These are phyloP conservation scores for Ophraella communa DNA, from an alignment of 2,888 invertebrate species.

Conservation along the genomic window DNA sequence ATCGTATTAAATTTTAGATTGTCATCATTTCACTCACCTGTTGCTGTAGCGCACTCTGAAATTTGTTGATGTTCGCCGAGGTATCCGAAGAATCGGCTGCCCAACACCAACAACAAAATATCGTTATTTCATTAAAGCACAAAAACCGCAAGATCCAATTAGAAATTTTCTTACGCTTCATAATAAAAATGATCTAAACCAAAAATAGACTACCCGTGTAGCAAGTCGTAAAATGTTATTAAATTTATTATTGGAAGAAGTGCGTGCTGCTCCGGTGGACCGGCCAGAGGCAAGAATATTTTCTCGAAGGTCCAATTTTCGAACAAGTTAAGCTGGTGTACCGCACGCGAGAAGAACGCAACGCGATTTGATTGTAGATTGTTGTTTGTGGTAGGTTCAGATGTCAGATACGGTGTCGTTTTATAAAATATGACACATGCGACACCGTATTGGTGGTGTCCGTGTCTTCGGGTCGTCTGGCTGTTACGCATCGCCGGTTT, in stretches of 20 bases:
- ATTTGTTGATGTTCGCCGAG: slow-evolving; percentile 36
- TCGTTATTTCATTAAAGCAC: slow-evolving; percentile 25
- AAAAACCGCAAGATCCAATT: slow-evolving; percentile 19
- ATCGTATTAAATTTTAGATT: background rate
- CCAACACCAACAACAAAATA: slow-evolving; percentile 24
- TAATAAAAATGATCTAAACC: background rate
- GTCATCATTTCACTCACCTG: slow-evolving; percentile 53
- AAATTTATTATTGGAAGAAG: background rate
- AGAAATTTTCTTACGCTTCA: slow-evolving; percentile 25
- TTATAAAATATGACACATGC: slow-evolving; percentile 13
- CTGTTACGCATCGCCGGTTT: background rate
- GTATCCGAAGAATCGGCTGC: slow-evolving; percentile 34
- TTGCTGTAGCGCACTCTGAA: slow-evolving; percentile 62
- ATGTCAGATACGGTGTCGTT: slow-evolving; percentile 14
- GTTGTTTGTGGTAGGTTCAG: slow-evolving; percentile 32
- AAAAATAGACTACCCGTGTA: background rate
- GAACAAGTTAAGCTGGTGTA: background rate
- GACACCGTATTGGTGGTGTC: slow-evolving; percentile 3
- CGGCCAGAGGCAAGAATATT: background rate
- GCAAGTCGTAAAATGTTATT: background rate
- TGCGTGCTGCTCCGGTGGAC: no score
- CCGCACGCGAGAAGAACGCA: slow-evolving; percentile 23
- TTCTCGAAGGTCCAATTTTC: background rate
- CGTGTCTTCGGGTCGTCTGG: background rate
- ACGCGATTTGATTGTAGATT: slow-evolving; percentile 26